Percentiles rank a stretch among this genome's conserved stretches.
These are phyloP conservation scores for Musca vetustissima DNA, from an alignment of 1,140 invertebrate genomes.

Conservation along the genomic window DNA sequence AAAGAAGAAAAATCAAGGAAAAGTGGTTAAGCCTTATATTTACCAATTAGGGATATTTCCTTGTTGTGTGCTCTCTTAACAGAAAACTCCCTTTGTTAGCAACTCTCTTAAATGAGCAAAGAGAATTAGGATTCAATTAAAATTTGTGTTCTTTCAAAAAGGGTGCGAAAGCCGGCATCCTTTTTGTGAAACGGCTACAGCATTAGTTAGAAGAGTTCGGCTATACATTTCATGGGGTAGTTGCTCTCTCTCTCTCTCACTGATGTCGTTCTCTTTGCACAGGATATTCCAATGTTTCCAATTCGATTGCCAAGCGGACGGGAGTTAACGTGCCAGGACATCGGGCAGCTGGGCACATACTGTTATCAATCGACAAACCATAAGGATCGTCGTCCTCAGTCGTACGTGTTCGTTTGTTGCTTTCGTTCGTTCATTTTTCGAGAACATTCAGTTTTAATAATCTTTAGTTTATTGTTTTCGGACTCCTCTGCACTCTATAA, in stretches of 20 bases:
- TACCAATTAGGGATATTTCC: background rate
- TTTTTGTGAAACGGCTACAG: no score
- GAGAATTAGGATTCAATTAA: no score
- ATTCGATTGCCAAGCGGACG: background rate
- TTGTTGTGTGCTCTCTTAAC: no score
- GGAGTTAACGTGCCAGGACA: background rate
- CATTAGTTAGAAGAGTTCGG: background rate
- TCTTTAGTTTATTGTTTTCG: conserved; percentile 42
- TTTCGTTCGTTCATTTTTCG: conserved; percentile 54
- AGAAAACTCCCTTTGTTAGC: no score
- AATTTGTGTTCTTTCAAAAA: no score
- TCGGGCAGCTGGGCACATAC: conserved; percentile 22
- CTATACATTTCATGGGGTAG: background rate
- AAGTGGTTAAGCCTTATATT: no score
- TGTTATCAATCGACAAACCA: conserved; percentile 31
- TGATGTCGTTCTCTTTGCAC: background rate
- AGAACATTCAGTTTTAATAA: conserved; percentile 53
- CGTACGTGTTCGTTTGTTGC: conserved; percentile 56
- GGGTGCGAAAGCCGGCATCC: no score
- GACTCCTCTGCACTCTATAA: conserved; percentile 54
- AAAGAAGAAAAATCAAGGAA: no score
- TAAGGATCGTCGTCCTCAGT: conserved; percentile 40
- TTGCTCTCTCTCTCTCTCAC: background rate
- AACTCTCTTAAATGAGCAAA: no score
- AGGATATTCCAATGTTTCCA: conserved; percentile 2